phyloP scores from a whole-genome alignment of 2,888 invertebrate species.

The Papilio protenor region DNA sequence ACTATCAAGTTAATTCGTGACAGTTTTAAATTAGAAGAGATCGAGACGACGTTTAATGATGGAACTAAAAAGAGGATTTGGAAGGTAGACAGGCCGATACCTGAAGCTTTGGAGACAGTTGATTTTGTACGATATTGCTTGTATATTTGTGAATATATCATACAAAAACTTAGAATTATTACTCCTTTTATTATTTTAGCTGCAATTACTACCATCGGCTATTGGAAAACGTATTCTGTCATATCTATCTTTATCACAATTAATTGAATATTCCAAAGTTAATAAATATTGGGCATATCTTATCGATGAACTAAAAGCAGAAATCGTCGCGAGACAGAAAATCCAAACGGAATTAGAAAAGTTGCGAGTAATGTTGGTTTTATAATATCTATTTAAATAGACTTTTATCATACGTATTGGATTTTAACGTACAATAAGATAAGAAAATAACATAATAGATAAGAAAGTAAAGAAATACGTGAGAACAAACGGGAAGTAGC shows the following conservation, averaged over 20 bases:
- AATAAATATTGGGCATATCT: slow-evolving; percentile 76
- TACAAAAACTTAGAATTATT: slow-evolving; percentile 8
- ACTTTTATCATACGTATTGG: too few relatives aligned
- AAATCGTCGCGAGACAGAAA: slow-evolving; percentile 61
- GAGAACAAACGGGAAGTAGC: too few relatives aligned
- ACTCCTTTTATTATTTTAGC: slow-evolving; percentile 51
- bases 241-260: slow-evolving; percentile 60
- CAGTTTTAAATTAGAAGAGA: slow-evolving; percentile 69
- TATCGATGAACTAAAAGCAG: slow-evolving; percentile 66
- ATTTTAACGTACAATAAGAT: too few relatives aligned
- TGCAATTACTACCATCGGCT: slow-evolving; percentile 69
- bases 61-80: slow-evolving; percentile 69
- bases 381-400: not conserved
- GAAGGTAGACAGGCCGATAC: slow-evolving; percentile 71
- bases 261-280: slow-evolving; percentile 65
- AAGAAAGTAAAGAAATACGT: too few relatives aligned
- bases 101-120: slow-evolving; percentile 71
- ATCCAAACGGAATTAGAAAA: slow-evolving; percentile 64
- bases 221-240: slow-evolving; percentile 67
- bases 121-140: slow-evolving; percentile 64
- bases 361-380: slow-evolving; percentile 53
- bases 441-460: too few relatives aligned
- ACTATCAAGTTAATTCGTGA: slow-evolving; percentile 67
- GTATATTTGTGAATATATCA: not conserved
- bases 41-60: slow-evolving; percentile 67